Conservation (phyloP, 2,797 vertebrate genomes). For the Trachurus trachurus region DNA sequence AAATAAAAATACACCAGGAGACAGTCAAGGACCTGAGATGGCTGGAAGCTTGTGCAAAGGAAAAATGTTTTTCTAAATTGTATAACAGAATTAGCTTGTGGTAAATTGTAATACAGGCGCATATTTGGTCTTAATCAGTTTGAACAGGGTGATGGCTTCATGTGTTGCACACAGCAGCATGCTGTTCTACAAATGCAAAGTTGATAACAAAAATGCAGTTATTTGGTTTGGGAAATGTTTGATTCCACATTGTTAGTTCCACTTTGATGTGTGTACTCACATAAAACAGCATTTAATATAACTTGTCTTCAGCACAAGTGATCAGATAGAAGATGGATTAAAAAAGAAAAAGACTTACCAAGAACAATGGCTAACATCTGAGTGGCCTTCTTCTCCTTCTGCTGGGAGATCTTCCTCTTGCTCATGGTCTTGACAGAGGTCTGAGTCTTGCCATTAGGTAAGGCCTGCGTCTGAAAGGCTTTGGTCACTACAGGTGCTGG, state of each 20-base stretch:
- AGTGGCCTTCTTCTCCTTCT: conserved; percentile 99
- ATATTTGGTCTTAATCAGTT: conserved; percentile 32
- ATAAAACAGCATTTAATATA: not conserved
- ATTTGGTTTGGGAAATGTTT: conserved; percentile 5
- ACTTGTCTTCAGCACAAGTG: not conserved
- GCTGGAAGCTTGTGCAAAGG: not conserved
- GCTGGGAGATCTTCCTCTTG: conserved; percentile 97
- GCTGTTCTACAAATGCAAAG: conserved; percentile 24
- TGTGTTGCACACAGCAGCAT: conserved; percentile 1
- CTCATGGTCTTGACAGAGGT: conserved; percentile 93
- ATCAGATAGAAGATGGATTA: not conserved
- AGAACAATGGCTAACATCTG: conserved; percentile 99
- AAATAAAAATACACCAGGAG: conserved; percentile 29
- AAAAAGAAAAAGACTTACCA: conserved; percentile 83
- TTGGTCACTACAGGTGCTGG: conserved; percentile 86
- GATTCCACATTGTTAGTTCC: not conserved
- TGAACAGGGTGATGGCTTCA: conserved; percentile 2
- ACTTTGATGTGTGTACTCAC: not conserved
- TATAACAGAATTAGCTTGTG: conserved; percentile 9
- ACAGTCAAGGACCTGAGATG: not conserved
- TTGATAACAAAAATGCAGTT: not conserved
- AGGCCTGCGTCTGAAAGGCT: conserved; percentile 93
- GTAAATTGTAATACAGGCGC: conserved; percentile 24
- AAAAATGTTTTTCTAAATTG: not conserved
- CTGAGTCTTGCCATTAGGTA: conserved; percentile 95